Evolutionary conservation across 1,140 invertebrate genomes (phyloP), one percentile per base, ranked within the genome.

Genomic region (Drosophila lini): DNA sequence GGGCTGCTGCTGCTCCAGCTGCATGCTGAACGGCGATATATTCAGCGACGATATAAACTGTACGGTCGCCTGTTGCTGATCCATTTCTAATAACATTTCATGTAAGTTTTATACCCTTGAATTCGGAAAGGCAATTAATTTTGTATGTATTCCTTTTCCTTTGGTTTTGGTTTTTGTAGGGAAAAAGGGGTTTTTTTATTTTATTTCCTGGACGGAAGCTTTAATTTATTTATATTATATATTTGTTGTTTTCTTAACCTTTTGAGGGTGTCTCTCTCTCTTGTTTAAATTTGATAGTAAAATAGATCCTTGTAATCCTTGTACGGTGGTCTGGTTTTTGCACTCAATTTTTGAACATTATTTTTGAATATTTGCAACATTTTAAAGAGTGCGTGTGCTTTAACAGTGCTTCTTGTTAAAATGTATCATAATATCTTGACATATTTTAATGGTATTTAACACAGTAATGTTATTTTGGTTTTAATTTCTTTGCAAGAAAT

Each of bases 31-130:
- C 74, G 96, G 96, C 92, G 96, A 96, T 95, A 97, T 96, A 94
- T 96, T 97, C 81, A 97, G 94, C 92, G 96, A 94, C 92, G 96
- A 96, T 94, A 96, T 96, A 93, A 97, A 94, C 93, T 95, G 94
- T 94, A 95, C 94, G 93, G 96, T 95, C 93, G 93, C 93, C 86
- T 93, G 93, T 91, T 96, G 95, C 93, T 96, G 95, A 94, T 96
- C 95, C 95, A 96, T 96, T 93, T 96, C 95, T 94, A 96, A 95
- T 95, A 96, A 95, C 95, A 96, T 96, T 94, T 93, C 93, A 90
- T 89, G 55, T 57, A 79, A 16, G 71, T 74, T 89, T 55, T 74
- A 16, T 62, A 40, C 22, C n/a, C 22, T 32, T 50, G 22, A 60
- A 36, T 57, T 61, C 15, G 50, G 16, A 36, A 50, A 64, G 34